These are phyloP conservation scores for Marmota flaviventris DNA, from an alignment of 2,113 vertebrate genomes.

Conservation along the genomic window DNA sequence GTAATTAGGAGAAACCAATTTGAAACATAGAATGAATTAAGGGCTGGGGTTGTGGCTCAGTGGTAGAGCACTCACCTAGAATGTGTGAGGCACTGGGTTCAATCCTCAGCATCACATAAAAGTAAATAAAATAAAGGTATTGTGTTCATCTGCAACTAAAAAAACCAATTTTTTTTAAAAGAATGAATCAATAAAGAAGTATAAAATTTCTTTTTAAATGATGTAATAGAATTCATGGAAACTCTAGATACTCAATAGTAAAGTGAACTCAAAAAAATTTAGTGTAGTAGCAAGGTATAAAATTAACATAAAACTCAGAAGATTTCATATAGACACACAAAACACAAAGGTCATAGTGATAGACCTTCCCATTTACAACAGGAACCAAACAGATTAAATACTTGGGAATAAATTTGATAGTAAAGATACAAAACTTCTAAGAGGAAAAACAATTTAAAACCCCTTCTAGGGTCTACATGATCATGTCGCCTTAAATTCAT, in stretches of 20 bases:
- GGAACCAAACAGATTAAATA: neutral
- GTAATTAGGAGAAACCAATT: neutral
- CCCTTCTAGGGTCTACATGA: neutral
- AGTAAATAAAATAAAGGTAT: too few relatives aligned
- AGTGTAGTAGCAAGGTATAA: neutral
- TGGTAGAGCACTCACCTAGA: too few relatives aligned
- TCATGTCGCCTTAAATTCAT: neutral
- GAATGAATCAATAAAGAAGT: neutral
- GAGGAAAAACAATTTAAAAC: neutral
- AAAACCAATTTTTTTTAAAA: neutral
- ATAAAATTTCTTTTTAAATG: neutral
- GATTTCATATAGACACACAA: neutral
- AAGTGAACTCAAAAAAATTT: neutral
- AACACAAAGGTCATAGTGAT: neutral
- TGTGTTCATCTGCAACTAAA: too few relatives aligned
- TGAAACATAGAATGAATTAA: neutral
- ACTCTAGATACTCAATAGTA: neutral
- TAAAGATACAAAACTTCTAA: neutral
- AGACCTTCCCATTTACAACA: neutral
- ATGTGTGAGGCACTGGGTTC: too few relatives aligned
- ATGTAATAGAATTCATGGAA: neutral
- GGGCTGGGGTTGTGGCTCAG: too few relatives aligned
- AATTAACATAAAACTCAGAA: neutral
- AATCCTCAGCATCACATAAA: too few relatives aligned
- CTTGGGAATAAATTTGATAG: neutral